Evolutionary conservation across 2,113 vertebrate genomes (phyloP), one percentile per base, ranked within the genome.

Genomic region (Pagrus major): DNA sequence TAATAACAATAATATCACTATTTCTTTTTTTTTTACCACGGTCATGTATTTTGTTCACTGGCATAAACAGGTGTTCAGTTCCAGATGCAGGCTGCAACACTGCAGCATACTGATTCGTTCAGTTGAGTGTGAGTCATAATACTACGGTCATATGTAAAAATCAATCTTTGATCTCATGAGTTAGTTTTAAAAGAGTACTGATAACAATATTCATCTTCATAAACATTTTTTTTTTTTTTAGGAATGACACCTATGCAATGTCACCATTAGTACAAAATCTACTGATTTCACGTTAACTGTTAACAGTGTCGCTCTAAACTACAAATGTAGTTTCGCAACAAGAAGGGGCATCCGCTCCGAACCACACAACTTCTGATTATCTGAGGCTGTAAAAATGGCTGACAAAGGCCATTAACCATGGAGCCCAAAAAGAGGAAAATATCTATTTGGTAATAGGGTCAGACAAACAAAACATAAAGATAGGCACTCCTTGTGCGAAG

Each of bases 251-350:
- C 78, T 86, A 83, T 83, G 71, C 78, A 71, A 84, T 81, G 72
- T 86, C 75, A 86, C 69, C 80, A 91, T 91, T 89, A 83, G 78
- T 90, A 91, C 70, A 90, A 89, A 88, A 88, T 71, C 76, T 72
- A 89, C 78, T 77, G 47, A 82, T 88, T 88, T 73, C 52, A 68
- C 75, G 77, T 81, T 70, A 80, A 76, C 18, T 76, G 72, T 88
- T 89, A 76, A 67, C 74, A 76, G 85, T 61, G 72, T 47, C 54
- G 23, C 56, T 85, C 60, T 58, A 74, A 82, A 88, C 68, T 79
- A 84, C 70, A 86, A 70, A 84, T 42, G 64, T 66, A 87, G 86
- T 84, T 81, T 82, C 64, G n/a, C 68, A 81, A 81, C 70, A 54
- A 76, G 54, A 90, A 73, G 68, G 72, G 68, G 61, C 44, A 52